Evolutionary conservation across 2,888 invertebrate species (phyloP).

Genomic region (Perizoma affinitatum): DNA sequence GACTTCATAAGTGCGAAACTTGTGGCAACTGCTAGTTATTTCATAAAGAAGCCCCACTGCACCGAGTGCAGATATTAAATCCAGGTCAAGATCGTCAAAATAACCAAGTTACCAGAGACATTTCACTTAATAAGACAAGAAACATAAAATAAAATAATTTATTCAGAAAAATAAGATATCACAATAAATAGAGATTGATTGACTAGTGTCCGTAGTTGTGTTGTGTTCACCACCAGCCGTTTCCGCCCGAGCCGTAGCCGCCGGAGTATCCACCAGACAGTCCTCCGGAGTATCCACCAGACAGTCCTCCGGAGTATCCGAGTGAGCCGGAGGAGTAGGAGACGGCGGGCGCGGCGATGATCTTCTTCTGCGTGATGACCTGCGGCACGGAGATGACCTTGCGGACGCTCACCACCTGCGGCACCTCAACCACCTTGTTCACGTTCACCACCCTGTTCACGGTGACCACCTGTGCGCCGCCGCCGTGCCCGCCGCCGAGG

Average conservation of each 20-base stretch:
- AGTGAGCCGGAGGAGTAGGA: constrained; percentile 27
- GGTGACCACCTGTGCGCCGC: constrained; percentile 39
- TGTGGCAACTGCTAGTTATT: no score
- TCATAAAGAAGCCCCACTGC: no score
- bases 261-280: constrained; percentile 26
- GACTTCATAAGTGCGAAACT: no score
- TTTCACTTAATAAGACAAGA: no score
- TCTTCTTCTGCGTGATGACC: constrained; percentile 58
- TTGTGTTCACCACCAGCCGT: constrained; percentile 41
- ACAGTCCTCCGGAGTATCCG: constrained; percentile 25
- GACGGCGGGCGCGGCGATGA: constrained; percentile 44
- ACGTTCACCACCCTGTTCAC: constrained; percentile 54
- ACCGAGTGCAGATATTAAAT: no score
- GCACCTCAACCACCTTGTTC: constrained; percentile 52
- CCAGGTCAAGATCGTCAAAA: no score
- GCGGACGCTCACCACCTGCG: constrained; percentile 52
- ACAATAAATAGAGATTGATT: constrained; percentile 19
- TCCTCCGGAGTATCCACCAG: constrained; percentile 24
- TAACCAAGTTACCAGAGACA: no score
- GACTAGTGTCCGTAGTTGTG: constrained; percentile 25
- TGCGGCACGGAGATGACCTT: constrained; percentile 61
- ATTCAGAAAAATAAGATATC: constrained; percentile 1
- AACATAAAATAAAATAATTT: neutral
- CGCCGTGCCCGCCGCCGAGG: constrained; percentile 28
- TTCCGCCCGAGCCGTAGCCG: constrained; percentile 24